Percentiles rank a stretch among this genome's conserved stretches.
Evolutionary conservation across 2,113 vertebrate species (phyloP).

Genomic region (Silurus glanis): DNA sequence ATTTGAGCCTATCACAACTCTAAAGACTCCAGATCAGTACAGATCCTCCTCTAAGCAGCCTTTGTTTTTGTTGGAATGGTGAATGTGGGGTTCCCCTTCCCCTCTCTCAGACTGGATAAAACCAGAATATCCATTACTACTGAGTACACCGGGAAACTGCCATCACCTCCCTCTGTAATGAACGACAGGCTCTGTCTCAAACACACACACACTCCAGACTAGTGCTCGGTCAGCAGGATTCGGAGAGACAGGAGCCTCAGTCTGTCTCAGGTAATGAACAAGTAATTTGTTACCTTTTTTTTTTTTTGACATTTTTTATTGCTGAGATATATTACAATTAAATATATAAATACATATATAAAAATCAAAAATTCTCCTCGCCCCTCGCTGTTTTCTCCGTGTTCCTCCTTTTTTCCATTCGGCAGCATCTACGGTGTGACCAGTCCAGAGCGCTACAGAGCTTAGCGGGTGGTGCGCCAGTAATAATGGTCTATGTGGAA

Average conservation of each 20-base stretch:
- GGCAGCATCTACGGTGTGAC: no score
- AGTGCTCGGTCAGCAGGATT: not conserved
- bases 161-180: slow-evolving; percentile 40
- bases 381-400: no score
- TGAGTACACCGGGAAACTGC: slow-evolving; percentile 17
- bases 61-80: slow-evolving; percentile 9
- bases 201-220: not conserved
- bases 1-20: not conserved
- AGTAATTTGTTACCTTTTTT: no score
- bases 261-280: not conserved
- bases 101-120: slow-evolving; percentile 25
- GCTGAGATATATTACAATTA: no score
- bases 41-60: not conserved
- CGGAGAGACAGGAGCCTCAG: not conserved
- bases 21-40: not conserved
- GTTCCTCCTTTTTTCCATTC: no score
- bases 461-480: no score
- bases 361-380: no score
- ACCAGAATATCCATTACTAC: slow-evolving; percentile 22
- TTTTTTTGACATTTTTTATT: no score
- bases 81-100: not conserved
- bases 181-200: slow-evolving; percentile 40
- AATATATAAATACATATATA: no score
- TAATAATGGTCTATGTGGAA: no score
- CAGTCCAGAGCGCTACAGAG: no score